Conservation (phyloP, 2,113 vertebrate genomes). For the Xiphophorus hellerii region DNA sequence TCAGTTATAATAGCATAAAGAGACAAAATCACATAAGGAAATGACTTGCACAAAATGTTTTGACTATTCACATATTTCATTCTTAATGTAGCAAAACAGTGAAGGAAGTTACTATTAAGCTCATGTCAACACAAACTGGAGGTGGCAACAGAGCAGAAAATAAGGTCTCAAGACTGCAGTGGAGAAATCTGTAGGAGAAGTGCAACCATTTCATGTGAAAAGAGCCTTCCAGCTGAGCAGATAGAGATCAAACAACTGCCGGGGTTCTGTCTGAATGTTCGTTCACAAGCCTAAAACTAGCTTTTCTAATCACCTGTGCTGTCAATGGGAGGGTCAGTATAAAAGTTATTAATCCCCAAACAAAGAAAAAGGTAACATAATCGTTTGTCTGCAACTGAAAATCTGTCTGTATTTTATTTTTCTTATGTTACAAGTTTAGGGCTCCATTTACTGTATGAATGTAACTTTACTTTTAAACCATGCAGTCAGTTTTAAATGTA, state of each 20-base stretch:
- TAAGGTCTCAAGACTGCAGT: slow-evolving; percentile 39
- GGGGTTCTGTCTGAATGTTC: slow-evolving; percentile 45
- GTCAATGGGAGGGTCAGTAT: slow-evolving; percentile 43
- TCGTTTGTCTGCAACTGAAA: slow-evolving; percentile 6
- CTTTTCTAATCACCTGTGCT: slow-evolving; percentile 56
- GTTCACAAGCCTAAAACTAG: slow-evolving; percentile 38
- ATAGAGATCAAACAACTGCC: slow-evolving; percentile 68
- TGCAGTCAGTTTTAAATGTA: neutral
- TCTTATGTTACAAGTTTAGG: neutral
- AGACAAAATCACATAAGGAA: neutral
- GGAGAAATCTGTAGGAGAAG: slow-evolving; percentile 42
- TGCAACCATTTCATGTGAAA: slow-evolving; percentile 63
- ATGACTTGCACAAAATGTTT: neutral
- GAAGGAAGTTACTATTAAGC: slow-evolving; percentile 23
- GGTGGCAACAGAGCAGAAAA: slow-evolving; percentile 56
- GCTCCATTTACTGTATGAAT: neutral
- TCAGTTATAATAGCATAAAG: neutral
- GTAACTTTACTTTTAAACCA: neutral
- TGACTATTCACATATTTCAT: neutral
- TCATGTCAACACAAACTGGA: slow-evolving; percentile 60
- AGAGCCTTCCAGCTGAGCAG: slow-evolving; percentile 58
- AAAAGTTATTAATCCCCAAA: slow-evolving; percentile 56
- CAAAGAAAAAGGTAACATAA: slow-evolving; percentile 25
- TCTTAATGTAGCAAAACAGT: slow-evolving; percentile 19
- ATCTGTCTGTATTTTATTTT: slow-evolving; percentile 14